Conservation (phyloP, 2,888 invertebrate species). For the Rhabditoides inermis region DNA sequence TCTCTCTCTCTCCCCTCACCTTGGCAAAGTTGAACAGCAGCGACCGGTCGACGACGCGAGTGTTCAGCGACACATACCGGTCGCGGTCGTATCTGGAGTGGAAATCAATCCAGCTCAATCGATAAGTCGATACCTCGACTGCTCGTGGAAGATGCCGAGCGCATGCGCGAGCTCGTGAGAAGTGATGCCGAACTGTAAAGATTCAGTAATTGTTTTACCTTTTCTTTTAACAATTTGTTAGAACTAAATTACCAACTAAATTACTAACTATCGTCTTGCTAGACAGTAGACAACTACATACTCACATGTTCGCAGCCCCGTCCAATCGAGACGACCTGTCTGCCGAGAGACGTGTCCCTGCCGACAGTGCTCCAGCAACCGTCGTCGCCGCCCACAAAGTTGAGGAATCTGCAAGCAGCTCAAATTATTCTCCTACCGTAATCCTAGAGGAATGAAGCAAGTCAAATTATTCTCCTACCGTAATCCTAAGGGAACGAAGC, state of each 20-base stretch:
- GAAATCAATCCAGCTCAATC: too few species aligned
- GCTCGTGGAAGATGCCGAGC: neutral
- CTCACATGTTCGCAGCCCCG: conserved; percentile 33
- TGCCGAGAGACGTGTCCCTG: conserved; percentile 19
- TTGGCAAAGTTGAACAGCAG: too few species aligned
- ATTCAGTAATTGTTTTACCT: neutral
- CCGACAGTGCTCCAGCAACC: conserved; percentile 39
- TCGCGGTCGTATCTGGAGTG: too few species aligned
- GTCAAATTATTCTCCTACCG: too few species aligned
- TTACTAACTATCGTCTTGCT: neutral
- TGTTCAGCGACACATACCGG: too few species aligned
- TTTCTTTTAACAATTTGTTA: neutral
- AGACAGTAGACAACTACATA: too few species aligned
- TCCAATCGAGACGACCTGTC: conserved; percentile 32
- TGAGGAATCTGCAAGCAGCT: too few species aligned
- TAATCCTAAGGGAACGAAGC: too few species aligned
- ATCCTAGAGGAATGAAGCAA: too few species aligned
- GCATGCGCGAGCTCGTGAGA: neutral
- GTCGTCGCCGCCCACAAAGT: conserved; percentile 29
- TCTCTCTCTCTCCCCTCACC: conserved; percentile 4
- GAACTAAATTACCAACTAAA: neutral
- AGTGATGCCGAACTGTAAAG: neutral
- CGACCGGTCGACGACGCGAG: too few species aligned
- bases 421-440: too few species aligned
- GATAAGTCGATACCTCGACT: neutral